Percentiles rank a stretch among this genome's conserved stretches.
Evolutionary conservation across 2,113 vertebrate genomes (phyloP).

Genomic region (Ptilorrhoa leucosticta): DNA sequence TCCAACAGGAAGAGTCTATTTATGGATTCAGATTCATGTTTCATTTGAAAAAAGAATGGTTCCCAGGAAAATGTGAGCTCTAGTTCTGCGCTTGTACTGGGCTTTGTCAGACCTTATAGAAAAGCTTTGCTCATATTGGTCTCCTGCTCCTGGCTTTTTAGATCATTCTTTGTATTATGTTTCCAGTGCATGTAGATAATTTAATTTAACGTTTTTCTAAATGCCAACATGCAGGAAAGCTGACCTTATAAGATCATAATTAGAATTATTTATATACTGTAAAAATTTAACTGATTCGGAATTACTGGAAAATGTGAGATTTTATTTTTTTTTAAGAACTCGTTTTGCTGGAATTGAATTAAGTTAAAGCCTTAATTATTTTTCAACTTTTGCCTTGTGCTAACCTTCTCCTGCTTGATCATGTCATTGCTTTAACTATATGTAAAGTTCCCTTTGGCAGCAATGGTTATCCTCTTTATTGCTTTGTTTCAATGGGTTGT

Average conservation of each 20-base stretch:
- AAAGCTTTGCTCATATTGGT: conserved; percentile 64
- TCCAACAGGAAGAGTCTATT: conserved; percentile 51
- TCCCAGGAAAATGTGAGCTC: conserved; percentile 67
- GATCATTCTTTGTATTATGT: conserved; percentile 71
- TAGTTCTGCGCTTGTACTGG: conserved; percentile 45
- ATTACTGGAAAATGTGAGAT: conserved; percentile 61
- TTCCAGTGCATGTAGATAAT: conserved; percentile 72
- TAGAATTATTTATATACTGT: conserved; percentile 75
- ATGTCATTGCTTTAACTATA: neutral
- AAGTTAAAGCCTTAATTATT: conserved; percentile 63
- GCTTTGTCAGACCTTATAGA: conserved; percentile 59
- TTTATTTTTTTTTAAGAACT: neutral
- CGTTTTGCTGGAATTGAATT: conserved; percentile 57
- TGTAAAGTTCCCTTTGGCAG: neutral
- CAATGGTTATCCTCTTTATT: neutral
- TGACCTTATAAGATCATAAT: conserved; percentile 68
- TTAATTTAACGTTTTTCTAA: conserved; percentile 71
- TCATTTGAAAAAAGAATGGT: conserved; percentile 68
- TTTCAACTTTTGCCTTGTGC: conserved; percentile 56
- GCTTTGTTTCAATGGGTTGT: neutral
- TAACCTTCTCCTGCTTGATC: conserved; percentile 10
- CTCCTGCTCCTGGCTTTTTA: conserved; percentile 68
- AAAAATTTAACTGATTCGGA: conserved; percentile 70
- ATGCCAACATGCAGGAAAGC: conserved; percentile 66
- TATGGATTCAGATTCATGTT: conserved; percentile 55